Evolutionary conservation across 2,113 vertebrate genomes (phyloP), one percentile per base, ranked within the genome.

Genomic region (Ophthalmolycus amberensis): DNA sequence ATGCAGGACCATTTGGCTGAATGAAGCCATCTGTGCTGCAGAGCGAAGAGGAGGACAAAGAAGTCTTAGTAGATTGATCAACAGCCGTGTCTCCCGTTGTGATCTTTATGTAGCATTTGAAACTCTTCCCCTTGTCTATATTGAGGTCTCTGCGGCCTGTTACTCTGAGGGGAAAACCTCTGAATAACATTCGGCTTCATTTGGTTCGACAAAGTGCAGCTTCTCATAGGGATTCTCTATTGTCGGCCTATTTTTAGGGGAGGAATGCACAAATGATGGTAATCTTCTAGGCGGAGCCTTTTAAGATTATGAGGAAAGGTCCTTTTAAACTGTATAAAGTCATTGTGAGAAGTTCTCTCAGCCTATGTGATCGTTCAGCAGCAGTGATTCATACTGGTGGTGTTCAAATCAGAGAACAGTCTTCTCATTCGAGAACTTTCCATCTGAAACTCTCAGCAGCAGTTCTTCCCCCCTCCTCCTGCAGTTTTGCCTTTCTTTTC

Each of bases 401-500:
- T 76, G 85, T 86, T 79, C 77, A 80, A 84, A 66, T 79, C 67
- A 54, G 59, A 87, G 69, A 87, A 32, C 67, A 88, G 78, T 85
- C 84, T 91, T 90, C 90, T 90, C 85, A 87, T 85, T 88, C 59
- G 68, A 83, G 87, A 90, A 91, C 34, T 94, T 94, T 92, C 90
- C 90, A 90, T 93, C 68, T 83, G 63, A 84, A 84, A 87, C 77
- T 65, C 67, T 77, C 59, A 71, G 71, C 68, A 78, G 67, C 70
- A 22, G 65, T 71, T 48, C 34, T 65, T 12, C 48, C 58, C 62
- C n/a, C 58, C 27, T 15, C 50, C 25, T 52, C 46, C 71, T 32
- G 48, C 68, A 79, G 76, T 60, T 83, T 63, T 40, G 63, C 76
- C 81, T 83, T 81, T 85, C 86, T 81, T 81, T 80, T 75, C 54